Conservation (phyloP, 1,140 invertebrate genomes). For the Neomicropteryx cornuta region DNA sequence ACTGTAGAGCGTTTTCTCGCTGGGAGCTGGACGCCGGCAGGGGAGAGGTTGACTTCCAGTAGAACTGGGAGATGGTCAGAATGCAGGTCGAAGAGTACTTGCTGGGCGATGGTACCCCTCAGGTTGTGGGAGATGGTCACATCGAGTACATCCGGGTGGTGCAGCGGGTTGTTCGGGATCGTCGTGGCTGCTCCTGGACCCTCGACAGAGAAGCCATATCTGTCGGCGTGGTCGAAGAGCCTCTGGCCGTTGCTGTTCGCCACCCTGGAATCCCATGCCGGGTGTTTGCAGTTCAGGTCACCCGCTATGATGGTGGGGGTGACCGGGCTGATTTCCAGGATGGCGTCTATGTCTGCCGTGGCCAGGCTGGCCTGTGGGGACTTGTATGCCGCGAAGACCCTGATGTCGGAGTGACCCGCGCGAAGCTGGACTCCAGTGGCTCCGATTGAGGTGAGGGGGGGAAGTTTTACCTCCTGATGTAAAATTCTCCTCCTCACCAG, state of each 20-base stretch:
- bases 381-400: too few species aligned
- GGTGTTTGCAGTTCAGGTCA: conserved; percentile 1
- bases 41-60: background rate
- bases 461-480: too few species aligned
- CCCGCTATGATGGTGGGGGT: conserved; percentile 1
- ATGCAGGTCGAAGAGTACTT: background rate
- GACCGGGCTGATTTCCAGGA: too few species aligned
- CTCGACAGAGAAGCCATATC: background rate
- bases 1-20: too few species aligned
- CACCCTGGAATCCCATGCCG: background rate
- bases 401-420: too few species aligned
- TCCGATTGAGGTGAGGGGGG: too few species aligned
- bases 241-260: background rate
- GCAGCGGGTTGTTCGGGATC: background rate
- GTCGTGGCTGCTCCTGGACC: background rate
- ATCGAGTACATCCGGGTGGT: conserved; percentile 1
- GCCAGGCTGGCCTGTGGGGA: too few species aligned
- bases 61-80: conserved; percentile 1
- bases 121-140: conserved; percentile 2
- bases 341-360: too few species aligned
- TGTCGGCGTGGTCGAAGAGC: conserved; percentile 1
- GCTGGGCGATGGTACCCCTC: background rate
- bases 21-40: too few species aligned
- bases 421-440: too few species aligned
- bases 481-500: too few species aligned